Evolutionary conservation across 2,797 vertebrate species (phyloP).

Genomic region (Eulemur mongoz): DNA sequence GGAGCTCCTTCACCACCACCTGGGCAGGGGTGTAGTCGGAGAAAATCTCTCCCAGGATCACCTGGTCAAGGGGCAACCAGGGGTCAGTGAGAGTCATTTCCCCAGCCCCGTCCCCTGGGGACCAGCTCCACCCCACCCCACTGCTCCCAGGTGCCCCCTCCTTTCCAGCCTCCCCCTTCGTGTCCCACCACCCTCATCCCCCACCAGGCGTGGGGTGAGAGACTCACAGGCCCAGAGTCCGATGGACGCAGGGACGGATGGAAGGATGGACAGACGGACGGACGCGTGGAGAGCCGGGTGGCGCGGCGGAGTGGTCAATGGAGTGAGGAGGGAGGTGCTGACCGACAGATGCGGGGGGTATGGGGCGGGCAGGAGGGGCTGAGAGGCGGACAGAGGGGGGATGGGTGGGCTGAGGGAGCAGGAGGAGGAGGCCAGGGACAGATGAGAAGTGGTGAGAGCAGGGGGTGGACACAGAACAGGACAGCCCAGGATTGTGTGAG

Average conservation of each 20-base stretch:
- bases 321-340: conserved; percentile 75
- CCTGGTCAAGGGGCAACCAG: conserved; percentile 81
- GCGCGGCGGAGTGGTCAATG: conserved; percentile 75
- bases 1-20: conserved; percentile 95
- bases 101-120: background rate
- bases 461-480: conserved; percentile 49
- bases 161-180: background rate
- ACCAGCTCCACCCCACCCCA: background rate
- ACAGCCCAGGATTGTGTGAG: background rate
- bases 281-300: conserved; percentile 69
- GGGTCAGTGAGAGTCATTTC: background rate
- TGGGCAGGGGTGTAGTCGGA: conserved; percentile 93
- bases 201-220: conserved; percentile 20
- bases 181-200: background rate
- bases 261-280: conserved; percentile 71
- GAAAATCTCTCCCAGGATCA: conserved; percentile 94
- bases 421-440: background rate
- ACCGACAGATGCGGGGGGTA: conserved; percentile 64
- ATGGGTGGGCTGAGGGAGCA: background rate
- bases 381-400: conserved; percentile 16
- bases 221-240: conserved; percentile 79
- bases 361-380: conserved; percentile 19
- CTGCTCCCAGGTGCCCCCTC: background rate
- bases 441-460: conserved; percentile 50
- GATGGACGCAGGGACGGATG: conserved; percentile 67